These are phyloP conservation scores for Donacobius atricapilla DNA, from an alignment of 2,113 vertebrate genomes.

Conservation along the genomic window DNA sequence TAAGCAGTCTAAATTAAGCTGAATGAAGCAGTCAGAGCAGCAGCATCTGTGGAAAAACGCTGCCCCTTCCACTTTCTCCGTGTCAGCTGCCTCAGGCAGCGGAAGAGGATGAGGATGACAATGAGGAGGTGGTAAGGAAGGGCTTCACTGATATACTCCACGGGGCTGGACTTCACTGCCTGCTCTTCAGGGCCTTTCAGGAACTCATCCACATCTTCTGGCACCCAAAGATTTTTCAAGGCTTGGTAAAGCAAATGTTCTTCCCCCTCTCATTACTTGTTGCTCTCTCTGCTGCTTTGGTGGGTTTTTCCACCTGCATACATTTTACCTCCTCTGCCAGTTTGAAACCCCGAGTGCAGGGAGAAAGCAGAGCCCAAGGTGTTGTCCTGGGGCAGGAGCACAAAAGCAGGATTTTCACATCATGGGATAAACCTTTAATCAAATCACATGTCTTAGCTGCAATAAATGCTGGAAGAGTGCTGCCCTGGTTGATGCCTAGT, in stretches of 20 bases:
- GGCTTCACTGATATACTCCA: neutral
- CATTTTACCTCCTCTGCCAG: neutral
- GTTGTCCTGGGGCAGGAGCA: neutral
- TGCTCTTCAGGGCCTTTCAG: neutral
- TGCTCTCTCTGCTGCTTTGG: neutral
- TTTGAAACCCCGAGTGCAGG: accelerated
- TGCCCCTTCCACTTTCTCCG: neutral
- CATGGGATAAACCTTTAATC: neutral
- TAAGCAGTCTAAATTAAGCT: too few species aligned
- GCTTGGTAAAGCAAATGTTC: neutral
- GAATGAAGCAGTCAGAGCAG: neutral
- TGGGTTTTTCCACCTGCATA: neutral
- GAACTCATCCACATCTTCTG: neutral
- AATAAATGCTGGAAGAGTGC: neutral
- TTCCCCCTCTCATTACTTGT: neutral
- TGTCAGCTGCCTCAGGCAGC: neutral
- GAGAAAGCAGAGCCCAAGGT: neutral
- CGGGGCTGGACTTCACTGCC: neutral
- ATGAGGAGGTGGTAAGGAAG: accelerated
- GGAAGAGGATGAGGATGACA: neutral
- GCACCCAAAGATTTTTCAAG: neutral
- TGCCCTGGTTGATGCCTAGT: neutral
- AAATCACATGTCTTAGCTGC: neutral
- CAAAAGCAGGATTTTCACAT: neutral
- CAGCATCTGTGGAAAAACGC: neutral